These are phyloP conservation scores for Eidolon dupreanum DNA, from an alignment of 2,797 vertebrate species.

Conservation along the genomic window DNA sequence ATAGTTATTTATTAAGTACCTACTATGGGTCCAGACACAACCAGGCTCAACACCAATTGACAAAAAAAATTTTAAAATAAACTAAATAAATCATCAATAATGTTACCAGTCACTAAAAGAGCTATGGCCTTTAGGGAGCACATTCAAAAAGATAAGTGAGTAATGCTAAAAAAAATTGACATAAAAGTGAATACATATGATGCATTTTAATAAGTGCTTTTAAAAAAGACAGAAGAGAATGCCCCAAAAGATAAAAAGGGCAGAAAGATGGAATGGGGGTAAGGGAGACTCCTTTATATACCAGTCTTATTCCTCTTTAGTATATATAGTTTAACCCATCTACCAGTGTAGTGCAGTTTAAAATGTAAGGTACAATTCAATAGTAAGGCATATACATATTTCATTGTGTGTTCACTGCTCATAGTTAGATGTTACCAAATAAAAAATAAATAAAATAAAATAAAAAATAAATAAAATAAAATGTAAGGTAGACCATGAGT, in stretches of 20 bases:
- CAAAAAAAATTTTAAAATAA: not conserved
- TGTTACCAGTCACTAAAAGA: not conserved
- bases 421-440: no score
- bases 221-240: not conserved
- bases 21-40: not conserved
- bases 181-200: not conserved
- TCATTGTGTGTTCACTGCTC: no score
- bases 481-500: not conserved
- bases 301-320: no score
- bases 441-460: no score
- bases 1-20: not conserved
- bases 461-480: not conserved
- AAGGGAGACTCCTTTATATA: fast-evolving
- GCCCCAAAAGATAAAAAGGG: not conserved
- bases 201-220: not conserved
- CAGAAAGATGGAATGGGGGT: no score
- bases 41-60: not conserved
- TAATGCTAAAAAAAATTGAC: not conserved
- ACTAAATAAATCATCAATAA: not conserved
- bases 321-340: no score
- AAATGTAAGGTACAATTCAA: not conserved
- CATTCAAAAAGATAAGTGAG: not conserved
- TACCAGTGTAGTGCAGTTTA: fast-evolving
- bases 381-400: no score
- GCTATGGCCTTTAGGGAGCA: not conserved